Base-by-base conservation (phyloP, 1,140 invertebrate species). In the Dreissena rostriformis region DNA sequence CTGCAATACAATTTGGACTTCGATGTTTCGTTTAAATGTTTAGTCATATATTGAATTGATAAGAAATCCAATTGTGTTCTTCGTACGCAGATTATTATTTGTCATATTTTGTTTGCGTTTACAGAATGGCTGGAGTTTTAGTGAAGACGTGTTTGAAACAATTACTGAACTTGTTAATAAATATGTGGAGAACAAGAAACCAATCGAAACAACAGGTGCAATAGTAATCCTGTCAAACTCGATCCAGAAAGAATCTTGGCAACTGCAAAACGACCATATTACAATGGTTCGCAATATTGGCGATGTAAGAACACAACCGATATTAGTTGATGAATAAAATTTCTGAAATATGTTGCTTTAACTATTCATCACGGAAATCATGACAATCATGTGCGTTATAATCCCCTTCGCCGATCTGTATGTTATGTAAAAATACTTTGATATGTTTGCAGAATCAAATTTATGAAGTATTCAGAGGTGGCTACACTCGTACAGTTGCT, bases 251-350 rank as follows among this genome's bases (percentile, higher is more conserved):
- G 98, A 99, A 95, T 95, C 96, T 75, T 99, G 98, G 98, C 98
- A 99, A 91, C 95, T 99, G 0, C 98, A 98, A 91, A 99, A 99
- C 93, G 98, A 99, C 92, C 97, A 99, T 94, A 97, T 99, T 70
- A 95, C 97, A 81, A 94, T 99, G 17, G 94, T 97, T 61, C 97
- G 98, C 90, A 99, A 99, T 95, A 98, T 99, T 91, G 98, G 98
- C 93, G 95, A 97, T 92, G 98, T 98, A 93, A 95, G 94, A 93
- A 76, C 75, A 49, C 24, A 17, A 17, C 67, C 15, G 0, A 19
- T 52, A 11, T 8, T 53, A 19, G 1, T 55, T 8, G 8, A 39
- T 39, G 39, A 2, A 39, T 39, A 39, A 39, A 39, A 39, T 39
- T 39, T 39, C 39, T 39, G 39, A 39, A 39, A 39, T 8, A 39